Conservation (phyloP, 2,888 invertebrate genomes). For the Selenia dentaria region DNA sequence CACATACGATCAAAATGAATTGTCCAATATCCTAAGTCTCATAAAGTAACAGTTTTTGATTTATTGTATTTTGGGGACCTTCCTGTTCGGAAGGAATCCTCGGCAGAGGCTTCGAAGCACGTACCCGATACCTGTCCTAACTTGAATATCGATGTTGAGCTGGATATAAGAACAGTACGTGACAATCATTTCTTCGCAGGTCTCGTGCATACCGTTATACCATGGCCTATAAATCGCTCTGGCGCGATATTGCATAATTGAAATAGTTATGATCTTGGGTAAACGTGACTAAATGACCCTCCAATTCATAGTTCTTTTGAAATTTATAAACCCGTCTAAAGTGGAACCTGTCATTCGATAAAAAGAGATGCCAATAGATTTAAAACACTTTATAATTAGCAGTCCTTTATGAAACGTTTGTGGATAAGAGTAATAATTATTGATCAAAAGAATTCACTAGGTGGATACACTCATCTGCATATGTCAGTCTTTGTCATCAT, state of each 20-base stretch:
- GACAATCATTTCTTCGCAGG: constrained; percentile 29
- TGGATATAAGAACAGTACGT: constrained; percentile 30
- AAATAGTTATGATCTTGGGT: constrained; percentile 4
- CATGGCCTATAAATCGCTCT: constrained; percentile 13
- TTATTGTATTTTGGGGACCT: constrained; percentile 43
- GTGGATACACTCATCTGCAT: too few relatives aligned
- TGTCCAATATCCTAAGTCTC: constrained; percentile 22
- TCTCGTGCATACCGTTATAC: constrained; percentile 21
- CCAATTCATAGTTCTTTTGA: too few relatives aligned
- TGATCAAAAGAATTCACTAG: too few relatives aligned
- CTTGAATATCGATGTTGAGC: constrained; percentile 34
- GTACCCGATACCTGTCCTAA: constrained; percentile 46
- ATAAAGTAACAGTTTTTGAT: constrained; percentile 44
- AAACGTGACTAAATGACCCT: neutral
- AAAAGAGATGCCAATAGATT: too few relatives aligned
- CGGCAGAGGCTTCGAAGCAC: constrained; percentile 44
- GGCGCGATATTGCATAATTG: constrained; percentile 17
- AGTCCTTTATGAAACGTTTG: too few relatives aligned
- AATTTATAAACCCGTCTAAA: too few relatives aligned
- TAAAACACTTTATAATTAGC: too few relatives aligned
- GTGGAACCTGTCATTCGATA: too few relatives aligned
- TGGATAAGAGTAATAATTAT: too few relatives aligned
- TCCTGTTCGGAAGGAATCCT: constrained; percentile 46
- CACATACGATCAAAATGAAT: constrained; percentile 36
- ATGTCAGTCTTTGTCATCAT: too few relatives aligned